Base-by-base conservation (phyloP, 2,797 vertebrate genomes). In the Etheostoma perlongum region DNA sequence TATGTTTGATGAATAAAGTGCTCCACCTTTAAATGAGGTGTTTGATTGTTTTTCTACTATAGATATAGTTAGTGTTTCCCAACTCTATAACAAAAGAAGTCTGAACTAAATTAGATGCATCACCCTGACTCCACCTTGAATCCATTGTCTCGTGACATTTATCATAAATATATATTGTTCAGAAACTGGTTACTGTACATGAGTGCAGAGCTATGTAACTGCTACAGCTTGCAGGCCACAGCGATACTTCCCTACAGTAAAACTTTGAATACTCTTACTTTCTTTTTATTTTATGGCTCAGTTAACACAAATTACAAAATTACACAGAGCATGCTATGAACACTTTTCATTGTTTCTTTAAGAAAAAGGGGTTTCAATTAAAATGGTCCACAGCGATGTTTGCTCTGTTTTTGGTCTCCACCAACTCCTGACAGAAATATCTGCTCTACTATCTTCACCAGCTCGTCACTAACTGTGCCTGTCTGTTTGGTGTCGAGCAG, bases 1-100 rank as follows among this genome's bases (percentile, higher is more conserved):
- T 47, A 67, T 74, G 30, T 76, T 68, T 83, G 30, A 82, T 83
- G 40, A 85, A 83, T 71, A 33, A 79, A 66, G 69, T 58, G 64
- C 68, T 53, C 47, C 74, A 60, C 74, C 58, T 36, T 76, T 59
- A 78, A 76, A 88, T 84, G 25, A 72, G 59, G 75, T 70, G 70
- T 87, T 74, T 67, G 33, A 85, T 78, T 74, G 67, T 85, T 80
- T 72, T 55, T 14, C 65, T 55, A 15, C 67, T 47, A 53, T 52
- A 64, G 25, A 59, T 61, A 40, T 53, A 36, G 25, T 18, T 55
- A 83, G 42, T 74, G 58, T 63, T 75, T 72, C n/a, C 47, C 27
- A 40, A 65, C 67, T 79, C 63, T 19, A 36, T 47, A 67, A 86
- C 62, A 72, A 67, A 67, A 70, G 21, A 48, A 33, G n/a, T 55